Conservation (phyloP, 1,140 invertebrate genomes). For the Drosophila fuyamai region DNA sequence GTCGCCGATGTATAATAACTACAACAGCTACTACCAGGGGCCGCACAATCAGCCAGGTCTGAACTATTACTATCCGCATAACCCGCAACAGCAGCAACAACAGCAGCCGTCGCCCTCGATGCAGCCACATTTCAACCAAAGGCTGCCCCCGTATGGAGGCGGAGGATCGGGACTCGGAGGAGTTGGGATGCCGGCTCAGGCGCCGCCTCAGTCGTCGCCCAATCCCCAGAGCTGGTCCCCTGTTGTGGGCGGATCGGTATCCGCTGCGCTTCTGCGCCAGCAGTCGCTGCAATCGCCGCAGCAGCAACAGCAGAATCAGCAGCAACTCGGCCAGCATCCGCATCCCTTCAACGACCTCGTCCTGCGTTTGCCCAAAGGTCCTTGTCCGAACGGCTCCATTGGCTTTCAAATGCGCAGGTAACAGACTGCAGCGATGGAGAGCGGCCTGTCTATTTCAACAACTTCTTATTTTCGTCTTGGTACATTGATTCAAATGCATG, state of each 20-base stretch:
- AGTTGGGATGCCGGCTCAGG: conserved; percentile 9
- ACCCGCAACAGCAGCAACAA: conserved; percentile 21
- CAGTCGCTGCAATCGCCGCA: conserved; percentile 66
- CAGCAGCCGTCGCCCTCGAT: conserved; percentile 31
- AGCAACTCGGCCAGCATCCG: conserved; percentile 38
- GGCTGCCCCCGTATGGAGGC: conserved; percentile 55
- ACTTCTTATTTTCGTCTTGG: conserved; percentile 39
- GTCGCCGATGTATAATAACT: conserved; percentile 60
- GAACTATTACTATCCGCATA: conserved; percentile 60
- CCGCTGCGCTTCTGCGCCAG: conserved; percentile 71
- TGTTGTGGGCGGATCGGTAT: conserved; percentile 77
- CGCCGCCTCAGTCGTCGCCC: conserved; percentile 11
- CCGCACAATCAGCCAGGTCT: conserved; percentile 49
- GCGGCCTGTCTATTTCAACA: conserved; percentile 17
- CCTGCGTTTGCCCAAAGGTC: conserved; percentile 86
- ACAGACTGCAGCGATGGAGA: conserved; percentile 63
- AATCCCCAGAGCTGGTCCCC: conserved; percentile 79
- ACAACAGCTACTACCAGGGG: conserved; percentile 65
- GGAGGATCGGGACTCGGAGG: conserved; percentile 22
- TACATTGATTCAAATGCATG: conserved; percentile 40
- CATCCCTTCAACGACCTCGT: conserved; percentile 85
- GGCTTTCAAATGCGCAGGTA: conserved; percentile 87
- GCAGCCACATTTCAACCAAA: conserved; percentile 57
- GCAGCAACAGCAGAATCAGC: conserved; percentile 57
- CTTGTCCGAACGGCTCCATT: conserved; percentile 86